Evolutionary conservation across 2,888 invertebrate genomes (phyloP).

Genomic region (Melitaea athalia): DNA sequence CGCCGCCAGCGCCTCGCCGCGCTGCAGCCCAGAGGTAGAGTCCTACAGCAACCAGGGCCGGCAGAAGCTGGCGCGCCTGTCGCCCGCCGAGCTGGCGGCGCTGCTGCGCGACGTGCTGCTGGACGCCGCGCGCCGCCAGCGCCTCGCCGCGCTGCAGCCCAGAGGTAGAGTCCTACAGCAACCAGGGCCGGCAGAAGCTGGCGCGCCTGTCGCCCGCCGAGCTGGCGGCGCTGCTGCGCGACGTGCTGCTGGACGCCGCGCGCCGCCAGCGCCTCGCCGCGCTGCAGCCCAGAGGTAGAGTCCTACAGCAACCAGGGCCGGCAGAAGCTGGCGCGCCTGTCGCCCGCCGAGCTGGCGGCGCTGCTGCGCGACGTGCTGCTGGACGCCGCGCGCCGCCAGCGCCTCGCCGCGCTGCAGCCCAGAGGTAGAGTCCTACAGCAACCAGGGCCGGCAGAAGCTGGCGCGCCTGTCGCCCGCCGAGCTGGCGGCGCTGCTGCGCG

Average conservation of each 20-base stretch:
- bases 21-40: constrained; percentile 77
- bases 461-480: no score
- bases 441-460: constrained; percentile 82
- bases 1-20: constrained; percentile 88
- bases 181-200: constrained; percentile 89
- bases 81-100: constrained; percentile 93
- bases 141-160: constrained; percentile 82
- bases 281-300: constrained; percentile 77
- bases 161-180: constrained; percentile 56
- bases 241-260: constrained; percentile 94
- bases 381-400: constrained; percentile 92
- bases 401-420: constrained; percentile 83
- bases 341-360: constrained; percentile 90
- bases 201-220: constrained; percentile 82
- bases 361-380: constrained; percentile 94
- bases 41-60: constrained; percentile 80
- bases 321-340: neutral
- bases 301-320: constrained; percentile 90
- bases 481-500: no score
- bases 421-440: constrained; percentile 72
- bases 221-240: constrained; percentile 93
- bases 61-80: constrained; percentile 97
- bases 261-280: constrained; percentile 88
- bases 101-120: constrained; percentile 94
- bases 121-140: constrained; percentile 92